A percentile compares a stretch with the other conserved stretches of the same genome.
These are phyloP conservation scores for Liodrosophila aerea DNA, from an alignment of 2,888 invertebrate genomes.

Conservation along the genomic window DNA sequence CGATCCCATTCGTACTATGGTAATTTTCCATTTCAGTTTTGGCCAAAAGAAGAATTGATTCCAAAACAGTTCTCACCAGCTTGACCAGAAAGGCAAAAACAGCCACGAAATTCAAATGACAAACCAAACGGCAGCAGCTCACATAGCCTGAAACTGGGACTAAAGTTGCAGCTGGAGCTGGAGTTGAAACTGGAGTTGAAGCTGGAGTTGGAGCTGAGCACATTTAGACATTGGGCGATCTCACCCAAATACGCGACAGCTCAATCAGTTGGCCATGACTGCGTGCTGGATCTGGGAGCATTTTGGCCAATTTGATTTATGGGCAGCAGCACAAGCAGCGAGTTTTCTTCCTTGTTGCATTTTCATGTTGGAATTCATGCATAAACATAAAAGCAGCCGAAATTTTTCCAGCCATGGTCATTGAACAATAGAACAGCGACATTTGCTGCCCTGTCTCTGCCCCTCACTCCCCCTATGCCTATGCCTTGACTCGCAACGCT, in stretches of 20 bases:
- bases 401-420: slow-evolving; percentile 55
- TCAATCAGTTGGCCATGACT: slow-evolving; percentile 75
- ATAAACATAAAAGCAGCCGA: slow-evolving; percentile 74
- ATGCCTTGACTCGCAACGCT: slow-evolving; percentile 45
- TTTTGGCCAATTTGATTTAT: slow-evolving; percentile 71
- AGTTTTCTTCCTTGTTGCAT: slow-evolving; percentile 68
- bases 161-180: slow-evolving; percentile 3
- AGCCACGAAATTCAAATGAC: slow-evolving; percentile 61
- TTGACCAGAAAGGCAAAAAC: slow-evolving; percentile 48
- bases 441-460: slow-evolving; percentile 28
- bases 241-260: slow-evolving; percentile 75
- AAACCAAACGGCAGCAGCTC: slow-evolving; percentile 48
- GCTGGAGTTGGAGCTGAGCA: slow-evolving; percentile 19
- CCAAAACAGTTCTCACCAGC: slow-evolving; percentile 39
- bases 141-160: slow-evolving; percentile 8
- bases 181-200: slow-evolving; percentile 2
- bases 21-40: slow-evolving; percentile 38
- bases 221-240: slow-evolving; percentile 67
- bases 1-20: slow-evolving; percentile 11
- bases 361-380: slow-evolving; percentile 76
- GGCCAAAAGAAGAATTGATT: slow-evolving; percentile 35
- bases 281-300: slow-evolving; percentile 52
- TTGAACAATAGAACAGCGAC: slow-evolving; percentile 69
- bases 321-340: slow-evolving; percentile 22
- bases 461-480: no score